Evolutionary conservation across 2,113 vertebrate genomes (phyloP).

Genomic region (Picathartes gymnocephalus): DNA sequence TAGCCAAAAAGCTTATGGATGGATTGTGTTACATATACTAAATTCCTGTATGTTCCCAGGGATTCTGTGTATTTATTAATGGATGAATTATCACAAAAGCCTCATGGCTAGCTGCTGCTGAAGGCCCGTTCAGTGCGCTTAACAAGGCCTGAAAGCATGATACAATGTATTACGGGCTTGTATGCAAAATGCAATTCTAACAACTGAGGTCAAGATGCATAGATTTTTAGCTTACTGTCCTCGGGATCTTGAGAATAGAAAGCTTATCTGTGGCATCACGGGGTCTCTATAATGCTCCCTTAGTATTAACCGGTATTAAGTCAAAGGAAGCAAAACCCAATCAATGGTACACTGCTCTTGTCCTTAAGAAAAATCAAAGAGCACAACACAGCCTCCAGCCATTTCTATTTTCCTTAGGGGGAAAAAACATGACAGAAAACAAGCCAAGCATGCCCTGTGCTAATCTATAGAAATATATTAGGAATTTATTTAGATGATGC

Average conservation of each 20-base stretch:
- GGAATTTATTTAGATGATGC: neutral
- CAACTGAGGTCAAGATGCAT: neutral
- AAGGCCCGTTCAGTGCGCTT: neutral
- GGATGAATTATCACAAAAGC: neutral
- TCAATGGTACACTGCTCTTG: neutral
- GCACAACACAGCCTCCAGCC: neutral
- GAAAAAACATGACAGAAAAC: neutral
- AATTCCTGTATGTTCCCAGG: neutral
- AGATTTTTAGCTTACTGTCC: neutral
- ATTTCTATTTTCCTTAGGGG: neutral
- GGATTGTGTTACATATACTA: neutral
- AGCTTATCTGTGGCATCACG: neutral
- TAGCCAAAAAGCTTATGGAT: neutral
- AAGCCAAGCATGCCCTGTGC: neutral
- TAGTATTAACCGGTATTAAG: neutral
- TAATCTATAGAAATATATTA: neutral
- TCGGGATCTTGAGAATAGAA: neutral
- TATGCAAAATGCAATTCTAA: neutral
- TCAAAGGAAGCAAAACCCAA: neutral
- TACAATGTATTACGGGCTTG: rapidly evolving
- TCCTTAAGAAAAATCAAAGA: neutral
- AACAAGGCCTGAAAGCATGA: neutral
- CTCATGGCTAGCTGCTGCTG: neutral
- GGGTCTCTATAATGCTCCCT: neutral
- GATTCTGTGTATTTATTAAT: neutral